Evolutionary conservation across 2,113 vertebrate genomes (phyloP), one percentile per base, ranked within the genome.

Genomic region (Euleptes europaea): DNA sequence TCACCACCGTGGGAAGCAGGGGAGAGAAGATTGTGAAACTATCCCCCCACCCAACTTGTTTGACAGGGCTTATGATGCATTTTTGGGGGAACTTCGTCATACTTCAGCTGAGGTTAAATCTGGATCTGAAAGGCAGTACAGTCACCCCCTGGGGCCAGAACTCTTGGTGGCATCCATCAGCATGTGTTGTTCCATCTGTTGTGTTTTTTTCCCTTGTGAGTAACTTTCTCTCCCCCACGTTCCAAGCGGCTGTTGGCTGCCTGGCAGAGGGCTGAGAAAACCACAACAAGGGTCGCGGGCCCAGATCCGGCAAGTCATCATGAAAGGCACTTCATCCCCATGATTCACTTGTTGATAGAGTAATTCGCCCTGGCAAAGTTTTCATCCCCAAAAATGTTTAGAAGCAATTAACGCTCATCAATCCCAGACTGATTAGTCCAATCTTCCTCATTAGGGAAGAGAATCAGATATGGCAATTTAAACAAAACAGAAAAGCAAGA

Each of bases 371-470:
- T 67, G 13, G 54, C 42, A 77, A 72, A 60, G 79, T 40, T 89
- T 89, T 90, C 35, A 0, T 90, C 82, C 33, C 71, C 79, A 82
- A 91, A 80, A 87, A 88, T 75, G 38, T 79, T 90, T 75, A 74
- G 49, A 80, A 8, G 85, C 73, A 81, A 89, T 73, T 85, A 90
- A 87, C 4, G n/a, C 44, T 80, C 76, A 42, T 82, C 19, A 67
- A 38, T 51, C 70, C 78, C 1, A 7, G 82, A 35, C 47, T 90
- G 82, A 85, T 92, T 81, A 88, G 69, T 26, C 87, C 88, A 92
- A 89, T 85, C 78, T 0, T 4, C 78, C 86, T 93, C 89, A 19
- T 86, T 91, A 90, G 85, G 83, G 80, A 21, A 84, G 82, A 71
- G 2, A 35, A 82, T 89, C 40, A 1, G 65, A 49, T 69, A 70